A percentile compares a stretch with the other conserved stretches of the same genome.
Conservation (phyloP, 2,888 invertebrate genomes). For the Hydraecia micacea region DNA sequence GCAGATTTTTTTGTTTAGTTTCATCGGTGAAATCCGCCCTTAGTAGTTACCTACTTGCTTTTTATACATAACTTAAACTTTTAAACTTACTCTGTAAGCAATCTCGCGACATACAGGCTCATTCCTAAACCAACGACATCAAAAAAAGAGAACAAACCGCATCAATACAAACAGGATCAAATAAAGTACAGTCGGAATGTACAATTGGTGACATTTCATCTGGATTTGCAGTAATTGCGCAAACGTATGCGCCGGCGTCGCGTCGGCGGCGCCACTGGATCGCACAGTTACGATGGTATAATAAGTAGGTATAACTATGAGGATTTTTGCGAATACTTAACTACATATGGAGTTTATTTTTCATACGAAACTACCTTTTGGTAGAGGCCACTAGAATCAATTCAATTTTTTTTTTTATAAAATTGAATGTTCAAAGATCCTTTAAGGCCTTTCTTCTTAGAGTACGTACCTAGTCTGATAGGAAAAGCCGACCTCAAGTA, state of each 20-base stretch:
- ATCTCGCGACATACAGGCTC: neutral
- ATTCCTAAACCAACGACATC: neutral
- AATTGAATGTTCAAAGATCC: too few species aligned
- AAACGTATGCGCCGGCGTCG: slow-evolving; percentile 35
- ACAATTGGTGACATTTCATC: slow-evolving; percentile 54
- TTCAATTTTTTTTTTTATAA: neutral
- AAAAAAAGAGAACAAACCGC: neutral
- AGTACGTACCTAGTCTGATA: too few species aligned
- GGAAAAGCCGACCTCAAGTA: too few species aligned
- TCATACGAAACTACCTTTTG: neutral
- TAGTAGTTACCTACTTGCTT: neutral
- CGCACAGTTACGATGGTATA: slow-evolving; percentile 2
- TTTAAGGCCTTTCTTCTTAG: too few species aligned
- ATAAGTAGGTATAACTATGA: neutral
- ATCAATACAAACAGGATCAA: slow-evolving; percentile 42
- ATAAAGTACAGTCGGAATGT: slow-evolving; percentile 64
- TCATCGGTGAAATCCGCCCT: neutral
- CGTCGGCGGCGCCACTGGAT: slow-evolving; percentile 27
- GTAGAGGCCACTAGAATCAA: neutral
- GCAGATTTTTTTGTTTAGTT: too few species aligned
- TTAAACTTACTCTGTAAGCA: neutral
- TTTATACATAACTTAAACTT: too few species aligned
- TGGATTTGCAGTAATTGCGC: slow-evolving; percentile 52
- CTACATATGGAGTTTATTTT: neutral
- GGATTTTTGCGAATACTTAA: neutral